Evolutionary conservation across 2,797 vertebrate genomes (phyloP).

Genomic region (Pteropus rufus): DNA sequence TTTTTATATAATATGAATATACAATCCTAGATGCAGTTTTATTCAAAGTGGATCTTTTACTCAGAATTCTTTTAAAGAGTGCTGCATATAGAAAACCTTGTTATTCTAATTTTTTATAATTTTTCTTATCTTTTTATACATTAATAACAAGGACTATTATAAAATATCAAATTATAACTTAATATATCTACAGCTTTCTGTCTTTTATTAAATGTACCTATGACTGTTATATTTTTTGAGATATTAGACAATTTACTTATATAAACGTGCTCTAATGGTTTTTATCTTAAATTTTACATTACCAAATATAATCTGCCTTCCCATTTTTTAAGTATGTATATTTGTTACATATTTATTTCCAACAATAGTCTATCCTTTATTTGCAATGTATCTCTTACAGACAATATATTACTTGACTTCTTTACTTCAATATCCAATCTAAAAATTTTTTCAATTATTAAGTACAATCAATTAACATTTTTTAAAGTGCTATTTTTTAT

Average conservation of each 20-base stretch:
- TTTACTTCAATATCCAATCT: background rate
- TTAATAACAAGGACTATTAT: background rate
- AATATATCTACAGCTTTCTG: background rate
- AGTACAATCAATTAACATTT: background rate
- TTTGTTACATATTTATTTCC: background rate
- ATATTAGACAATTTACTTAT: background rate
- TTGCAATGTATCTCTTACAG: background rate
- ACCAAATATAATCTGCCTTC: background rate
- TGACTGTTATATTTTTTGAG: background rate
- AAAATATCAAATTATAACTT: background rate
- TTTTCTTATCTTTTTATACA: background rate
- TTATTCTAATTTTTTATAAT: background rate
- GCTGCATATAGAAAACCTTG: background rate
- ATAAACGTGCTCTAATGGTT: background rate
- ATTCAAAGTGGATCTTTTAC: background rate
- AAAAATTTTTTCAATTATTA: background rate
- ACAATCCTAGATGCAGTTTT: background rate
- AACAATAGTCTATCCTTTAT: background rate
- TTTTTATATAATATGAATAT: background rate
- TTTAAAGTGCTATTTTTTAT: background rate
- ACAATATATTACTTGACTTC: background rate
- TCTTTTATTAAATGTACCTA: background rate
- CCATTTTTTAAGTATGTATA: background rate
- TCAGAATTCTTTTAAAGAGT: background rate
- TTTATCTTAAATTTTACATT: background rate